Evolutionary conservation across 2,888 invertebrate species (phyloP), one percentile per base, ranked within the genome.

Genomic region (Drosophila koepferae): DNA sequence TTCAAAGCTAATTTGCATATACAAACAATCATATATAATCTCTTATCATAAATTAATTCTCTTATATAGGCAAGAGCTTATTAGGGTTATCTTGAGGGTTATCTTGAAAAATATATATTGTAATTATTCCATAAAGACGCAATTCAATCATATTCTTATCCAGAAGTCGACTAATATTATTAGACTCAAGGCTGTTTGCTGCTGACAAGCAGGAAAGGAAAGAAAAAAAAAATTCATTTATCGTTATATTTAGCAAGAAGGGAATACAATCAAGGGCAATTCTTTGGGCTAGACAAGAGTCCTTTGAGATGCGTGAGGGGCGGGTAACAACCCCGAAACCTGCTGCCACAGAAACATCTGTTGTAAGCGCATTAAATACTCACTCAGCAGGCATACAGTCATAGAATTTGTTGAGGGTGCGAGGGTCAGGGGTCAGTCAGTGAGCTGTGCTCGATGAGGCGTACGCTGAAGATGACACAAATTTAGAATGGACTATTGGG

Each of bases 361-460:
- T 74, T 89, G 56, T 80, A 72, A 72, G 80, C 80, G 89, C 86
- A 87, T 86, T 86, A 86, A 87, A 62, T 75, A 73, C 66, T 74
- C 75, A 60, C 58, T 56, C 66, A 49, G 49, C 70, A 40, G 55
- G 54, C 54, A 1, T 34, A 10, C 49, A 14, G 31, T 10, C 51
- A 28, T 6, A 28, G 4, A 28, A 7, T 28, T 28, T 5, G 65
- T 56, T 63, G 62, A 38, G 28, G 36, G 16, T 34, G 12, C 18
- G 40, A 18, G 56, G 65, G 46, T 62, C 44, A 62, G 62, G 63
- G 66, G 69, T 67, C 59, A 73, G 59, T 38, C 73, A 67, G 67
- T 54, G 66, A 23, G 18, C 34, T 68, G 65, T 66, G 79, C 55
- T 74, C 72, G 53, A 67, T 69, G 84, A 74, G 68, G 61, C 74